Base-by-base conservation (phyloP, 2,888 invertebrate species). In the Eristalis intricaria region DNA sequence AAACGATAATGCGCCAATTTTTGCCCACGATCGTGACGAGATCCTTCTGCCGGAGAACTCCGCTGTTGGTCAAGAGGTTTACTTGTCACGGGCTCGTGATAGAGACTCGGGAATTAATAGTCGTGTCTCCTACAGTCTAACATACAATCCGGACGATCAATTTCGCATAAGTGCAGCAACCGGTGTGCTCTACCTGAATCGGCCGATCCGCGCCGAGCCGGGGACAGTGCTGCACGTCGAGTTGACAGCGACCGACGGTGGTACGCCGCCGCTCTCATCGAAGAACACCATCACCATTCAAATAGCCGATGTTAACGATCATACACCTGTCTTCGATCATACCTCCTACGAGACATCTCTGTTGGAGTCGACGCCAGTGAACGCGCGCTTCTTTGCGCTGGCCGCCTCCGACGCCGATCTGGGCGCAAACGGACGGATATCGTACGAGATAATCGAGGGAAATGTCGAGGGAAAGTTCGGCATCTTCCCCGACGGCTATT, bases 41-140 rank as follows among this genome's bases (percentile, higher is more conserved):
- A 95, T 97, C 64, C 94, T 94, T 86, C 94, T 99, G 80, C 95
- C 96, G 19, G 98, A 98, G 94, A 97, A 98, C 92, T 96, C 97
- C 90, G 98, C 99, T 23, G 97, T 98, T 43, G 98, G 98, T 0
- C 97, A 98, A 93, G 98, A 98, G 93, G 96, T 99, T 40, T 98
- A 97, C 93, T 94, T 98, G 89, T 97, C 98, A 0, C 95, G 96
- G 90, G 99, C 98, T 0, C 94, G 95, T 77, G 99, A 99, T 93
- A 95, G 95, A 70, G 99, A 99, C 92, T 95, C 96, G 0, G 98
- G 98, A 8, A 95, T 96, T n/a, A 99, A 99, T 92, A 96, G 98
- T 90, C 95, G 96, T 61, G 95, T 99, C 64, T 95, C 95, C 69
- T 99, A 98, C 92, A 95, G 95, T 29, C 93, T 99, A 61, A 96